These are phyloP conservation scores for Dasypolia templi DNA, from an alignment of 2,888 invertebrate genomes.

Conservation along the genomic window DNA sequence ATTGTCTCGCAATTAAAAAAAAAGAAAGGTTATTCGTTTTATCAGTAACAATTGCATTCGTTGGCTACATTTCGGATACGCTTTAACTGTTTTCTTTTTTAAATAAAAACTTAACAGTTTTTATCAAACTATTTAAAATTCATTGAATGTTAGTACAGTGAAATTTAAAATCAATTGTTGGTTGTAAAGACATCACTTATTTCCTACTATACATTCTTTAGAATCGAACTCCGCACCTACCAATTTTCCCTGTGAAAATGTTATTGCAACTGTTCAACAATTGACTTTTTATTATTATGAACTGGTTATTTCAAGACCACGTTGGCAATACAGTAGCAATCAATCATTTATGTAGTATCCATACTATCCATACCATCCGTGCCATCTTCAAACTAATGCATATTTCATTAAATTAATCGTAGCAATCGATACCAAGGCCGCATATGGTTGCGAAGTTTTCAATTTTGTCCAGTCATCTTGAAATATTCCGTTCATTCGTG, in stretches of 20 bases:
- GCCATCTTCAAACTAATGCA: conserved; percentile 13
- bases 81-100: not conserved
- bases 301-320: not conserved
- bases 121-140: too few species aligned
- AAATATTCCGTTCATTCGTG: too few species aligned
- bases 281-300: too few species aligned
- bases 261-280: too few species aligned
- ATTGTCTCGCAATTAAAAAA: not conserved
- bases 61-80: not conserved
- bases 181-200: too few species aligned
- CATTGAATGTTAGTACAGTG: too few species aligned
- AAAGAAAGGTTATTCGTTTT: not conserved
- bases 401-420: conserved; percentile 24
- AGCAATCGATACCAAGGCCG: conserved; percentile 45
- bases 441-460: not conserved
- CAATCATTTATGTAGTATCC: conserved; percentile 13
- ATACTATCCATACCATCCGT: too few species aligned
- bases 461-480: not conserved
- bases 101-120: not conserved
- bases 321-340: conserved; percentile 30
- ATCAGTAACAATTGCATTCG: not conserved
- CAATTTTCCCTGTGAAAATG: too few species aligned
- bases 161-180: too few species aligned
- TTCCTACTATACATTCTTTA: too few species aligned
- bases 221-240: too few species aligned